A percentile compares a stretch with the other conserved stretches of the same genome.
These are phyloP conservation scores for Schizotus pectinicornis DNA, from an alignment of 2,888 invertebrate species.

Conservation along the genomic window DNA sequence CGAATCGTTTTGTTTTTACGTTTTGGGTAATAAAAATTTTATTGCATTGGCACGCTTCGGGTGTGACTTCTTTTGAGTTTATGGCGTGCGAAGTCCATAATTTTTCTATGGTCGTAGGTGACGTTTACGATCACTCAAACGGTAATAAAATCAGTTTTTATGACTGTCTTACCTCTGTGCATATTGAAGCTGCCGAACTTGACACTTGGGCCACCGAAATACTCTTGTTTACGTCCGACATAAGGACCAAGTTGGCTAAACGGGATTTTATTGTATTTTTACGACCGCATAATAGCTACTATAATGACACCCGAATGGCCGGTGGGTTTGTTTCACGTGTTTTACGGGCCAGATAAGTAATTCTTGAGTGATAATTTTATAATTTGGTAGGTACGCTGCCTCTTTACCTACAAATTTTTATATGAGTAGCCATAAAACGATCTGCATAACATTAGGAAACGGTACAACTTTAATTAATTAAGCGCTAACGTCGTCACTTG, in stretches of 20 bases:
- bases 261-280: slow-evolving; percentile 56
- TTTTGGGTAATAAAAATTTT: slow-evolving; percentile 48
- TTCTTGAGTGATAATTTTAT: slow-evolving; percentile 39
- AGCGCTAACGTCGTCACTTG: neutral
- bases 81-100: slow-evolving; percentile 52
- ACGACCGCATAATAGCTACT: slow-evolving; percentile 55
- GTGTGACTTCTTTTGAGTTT: slow-evolving; percentile 40
- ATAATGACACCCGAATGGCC: slow-evolving; percentile 47
- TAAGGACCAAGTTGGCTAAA: slow-evolving; percentile 48
- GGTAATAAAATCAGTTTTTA: slow-evolving; percentile 65
- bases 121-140: slow-evolving; percentile 67
- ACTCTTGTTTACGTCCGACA: slow-evolving; percentile 33
- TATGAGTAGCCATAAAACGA: slow-evolving; percentile 19
- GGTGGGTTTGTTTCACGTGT: slow-evolving; percentile 41
- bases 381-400: slow-evolving; percentile 40
- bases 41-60: slow-evolving; percentile 47
- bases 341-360: slow-evolving; percentile 38
- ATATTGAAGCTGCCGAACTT: slow-evolving; percentile 42
- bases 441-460: slow-evolving; percentile 16
- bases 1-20: slow-evolving; percentile 47
- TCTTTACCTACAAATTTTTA: slow-evolving; percentile 17
- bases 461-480: slow-evolving; percentile 10
- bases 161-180: slow-evolving; percentile 56
- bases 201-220: slow-evolving; percentile 23
- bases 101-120: slow-evolving; percentile 55